phyloP scores from a whole-genome alignment of 2,113 vertebrate genomes.

The Etheostoma cragini region DNA sequence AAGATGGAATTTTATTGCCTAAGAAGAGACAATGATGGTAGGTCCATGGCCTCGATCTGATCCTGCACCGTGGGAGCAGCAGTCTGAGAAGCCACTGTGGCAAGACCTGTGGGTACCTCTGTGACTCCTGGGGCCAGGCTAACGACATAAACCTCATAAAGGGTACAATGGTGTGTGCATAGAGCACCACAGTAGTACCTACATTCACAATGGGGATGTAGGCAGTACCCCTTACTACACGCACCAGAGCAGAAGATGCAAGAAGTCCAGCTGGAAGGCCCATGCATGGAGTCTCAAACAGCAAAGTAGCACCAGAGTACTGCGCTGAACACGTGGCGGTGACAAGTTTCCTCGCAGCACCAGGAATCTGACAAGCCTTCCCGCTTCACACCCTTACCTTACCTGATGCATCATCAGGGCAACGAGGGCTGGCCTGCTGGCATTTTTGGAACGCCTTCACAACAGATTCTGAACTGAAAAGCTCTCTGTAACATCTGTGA shows the following conservation, averaged over 20 bases:
- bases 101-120: neutral
- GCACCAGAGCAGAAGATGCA: neutral
- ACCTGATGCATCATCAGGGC: too few relatives aligned
- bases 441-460: too few relatives aligned
- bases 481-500: too few relatives aligned
- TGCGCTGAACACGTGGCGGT: neutral
- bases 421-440: too few relatives aligned
- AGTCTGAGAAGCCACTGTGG: neutral
- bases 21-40: neutral
- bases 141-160: neutral
- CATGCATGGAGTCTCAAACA: neutral
- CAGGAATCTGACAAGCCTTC: neutral
- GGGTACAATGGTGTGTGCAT: neutral
- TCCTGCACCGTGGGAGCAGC: neutral
- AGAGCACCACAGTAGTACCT: neutral
- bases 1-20: neutral
- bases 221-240: neutral
- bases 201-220: neutral
- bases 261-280: neutral
- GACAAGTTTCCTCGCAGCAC: neutral
- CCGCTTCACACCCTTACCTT: too few relatives aligned
- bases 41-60: neutral
- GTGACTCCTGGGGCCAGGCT: neutral
- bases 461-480: too few relatives aligned
- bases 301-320: neutral